Evolutionary conservation across 2,888 invertebrate species (phyloP), one percentile per base, ranked within the genome.

Genomic region (Tuta absoluta): DNA sequence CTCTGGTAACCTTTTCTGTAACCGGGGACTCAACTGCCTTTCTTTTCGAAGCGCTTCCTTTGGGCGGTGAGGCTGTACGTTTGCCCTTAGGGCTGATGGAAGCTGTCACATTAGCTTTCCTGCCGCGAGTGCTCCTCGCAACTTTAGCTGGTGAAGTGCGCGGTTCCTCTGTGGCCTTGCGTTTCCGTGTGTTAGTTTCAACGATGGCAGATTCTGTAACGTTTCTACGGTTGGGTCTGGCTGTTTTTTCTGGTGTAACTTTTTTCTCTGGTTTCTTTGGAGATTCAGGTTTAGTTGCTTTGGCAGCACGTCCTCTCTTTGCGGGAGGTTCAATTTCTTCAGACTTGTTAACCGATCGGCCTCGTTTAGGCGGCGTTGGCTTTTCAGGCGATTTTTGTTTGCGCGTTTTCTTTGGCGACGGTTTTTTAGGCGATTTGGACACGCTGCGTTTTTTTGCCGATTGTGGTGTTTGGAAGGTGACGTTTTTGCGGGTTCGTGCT

Each of bases 351-450:
- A 17, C 60, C 11, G 28, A 33, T 1, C 60, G 45, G 17, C 62
- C n/a, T 63, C 59, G 8, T 38, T 59, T 58, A 2, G 17, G 49
- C 14, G 28, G 58, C 0, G 49, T 38, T 17, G 51, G 24, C 19
- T 63, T 63, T 12, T 51, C 51, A 10, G 37, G 37, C 12, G 56
- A 21, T 28, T 28, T 21, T 49, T 63, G 2, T 62, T 69, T 62
- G 66, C 66, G 75, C 65, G 75, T 71, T 71, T 71, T 65, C 63
- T 76, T 76, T 0, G 75, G 75, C 74, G 80, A 73, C n/a, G 28
- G 56, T 1, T 12, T 24, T 56, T 56, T 14, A 1, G 33, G 33
- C 4, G 33, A 33, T 33, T 33, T 33, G 33, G 33, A 33, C 10
- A 1, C 28, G 28, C 28, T n/a, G n/a, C n/a, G n/a, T n/a, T n/a